These are phyloP conservation scores for Etheostoma spectabile DNA, from an alignment of 2,113 vertebrate species.

Conservation along the genomic window DNA sequence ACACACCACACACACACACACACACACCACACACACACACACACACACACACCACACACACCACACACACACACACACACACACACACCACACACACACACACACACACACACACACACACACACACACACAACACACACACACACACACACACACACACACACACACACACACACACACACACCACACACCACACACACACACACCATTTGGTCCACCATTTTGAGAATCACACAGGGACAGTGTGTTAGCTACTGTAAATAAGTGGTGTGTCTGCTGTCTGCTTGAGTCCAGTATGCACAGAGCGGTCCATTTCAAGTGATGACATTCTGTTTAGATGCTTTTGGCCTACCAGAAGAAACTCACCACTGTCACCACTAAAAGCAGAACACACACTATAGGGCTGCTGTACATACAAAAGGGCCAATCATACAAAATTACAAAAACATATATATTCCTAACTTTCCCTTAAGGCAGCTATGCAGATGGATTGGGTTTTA, in stretches of 20 bases:
- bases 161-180: neutral
- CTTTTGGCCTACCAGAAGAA: neutral
- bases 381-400: conserved; percentile 12
- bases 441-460: neutral
- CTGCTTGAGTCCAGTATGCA: neutral
- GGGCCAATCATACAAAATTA: conserved; percentile 6
- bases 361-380: conserved; percentile 12
- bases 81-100: neutral
- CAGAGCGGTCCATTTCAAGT: neutral
- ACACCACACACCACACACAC: neutral
- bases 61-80: too few species aligned
- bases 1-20: too few species aligned
- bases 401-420: conserved; percentile 4
- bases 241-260: neutral
- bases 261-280: neutral
- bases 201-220: conserved; percentile 46
- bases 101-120: neutral
- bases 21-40: conserved; percentile 4
- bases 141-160: too few species aligned
- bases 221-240: neutral
- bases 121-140: too few species aligned
- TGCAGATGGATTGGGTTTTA: neutral
- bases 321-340: conserved; percentile 12
- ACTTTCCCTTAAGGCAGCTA: neutral
- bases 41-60: too few species aligned